Conservation (phyloP, 2,888 invertebrate species). For the Liodrosophila aerea region DNA sequence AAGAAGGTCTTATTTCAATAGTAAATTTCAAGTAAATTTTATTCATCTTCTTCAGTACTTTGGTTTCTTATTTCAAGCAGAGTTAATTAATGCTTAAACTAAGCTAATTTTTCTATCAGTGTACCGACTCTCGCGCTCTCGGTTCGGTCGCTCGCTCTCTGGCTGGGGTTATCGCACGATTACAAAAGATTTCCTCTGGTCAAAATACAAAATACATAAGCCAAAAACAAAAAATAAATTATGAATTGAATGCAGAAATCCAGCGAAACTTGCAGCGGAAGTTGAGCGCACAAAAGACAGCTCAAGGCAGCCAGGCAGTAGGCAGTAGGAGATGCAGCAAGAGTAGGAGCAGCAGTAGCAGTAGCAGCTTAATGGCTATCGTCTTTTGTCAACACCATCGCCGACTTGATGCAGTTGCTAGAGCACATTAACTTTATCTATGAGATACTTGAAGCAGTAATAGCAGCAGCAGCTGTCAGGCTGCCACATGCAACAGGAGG, state of each 20-base stretch:
- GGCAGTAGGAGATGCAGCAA: not conserved
- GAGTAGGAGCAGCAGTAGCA: not conserved
- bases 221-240: conserved; percentile 17
- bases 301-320: too few relatives aligned
- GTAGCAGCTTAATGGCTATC: conserved; percentile 1
- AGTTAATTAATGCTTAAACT: too few relatives aligned
- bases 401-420: conserved; percentile 40
- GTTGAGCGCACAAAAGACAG: conserved; percentile 35
- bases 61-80: too few relatives aligned
- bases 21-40: too few relatives aligned
- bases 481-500: conserved; percentile 18
- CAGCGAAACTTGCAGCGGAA: conserved; percentile 64
- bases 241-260: conserved; percentile 41
- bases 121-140: too few relatives aligned
- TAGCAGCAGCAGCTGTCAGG: conserved; percentile 35
- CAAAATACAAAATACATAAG: conserved; percentile 42
- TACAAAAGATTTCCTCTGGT: conserved; percentile 77
- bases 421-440: conserved; percentile 58
- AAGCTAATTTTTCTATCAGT: too few relatives aligned
- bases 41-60: too few relatives aligned
- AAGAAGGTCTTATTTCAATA: too few relatives aligned
- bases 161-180: conserved; percentile 75
- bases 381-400: not conserved
- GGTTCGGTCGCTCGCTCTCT: conserved; percentile 34
- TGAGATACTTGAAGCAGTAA: conserved; percentile 56